These are phyloP conservation scores for Arge pagana DNA, from an alignment of 2,888 invertebrate species.

Conservation along the genomic window DNA sequence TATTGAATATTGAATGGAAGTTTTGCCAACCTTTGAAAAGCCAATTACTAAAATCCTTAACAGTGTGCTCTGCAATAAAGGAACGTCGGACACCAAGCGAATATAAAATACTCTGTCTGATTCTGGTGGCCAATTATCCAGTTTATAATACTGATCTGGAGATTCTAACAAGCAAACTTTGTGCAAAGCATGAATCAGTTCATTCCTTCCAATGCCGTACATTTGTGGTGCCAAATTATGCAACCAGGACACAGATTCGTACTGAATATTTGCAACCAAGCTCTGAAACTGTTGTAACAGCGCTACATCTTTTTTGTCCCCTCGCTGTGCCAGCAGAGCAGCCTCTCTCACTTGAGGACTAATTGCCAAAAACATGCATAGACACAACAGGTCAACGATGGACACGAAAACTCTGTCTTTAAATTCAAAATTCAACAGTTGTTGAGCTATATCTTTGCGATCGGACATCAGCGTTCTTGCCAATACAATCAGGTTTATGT, in stretches of 20 bases:
- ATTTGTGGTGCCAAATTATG: conserved; percentile 78
- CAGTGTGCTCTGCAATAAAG: conserved; percentile 83
- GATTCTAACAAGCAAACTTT: conserved; percentile 80
- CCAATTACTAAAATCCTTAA: conserved; percentile 83
- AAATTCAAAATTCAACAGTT: conserved; percentile 69
- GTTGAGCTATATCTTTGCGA: conserved; percentile 65
- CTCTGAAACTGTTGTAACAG: conserved; percentile 60
- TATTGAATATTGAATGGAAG: too few relatives aligned
- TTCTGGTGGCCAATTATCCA: conserved; percentile 91
- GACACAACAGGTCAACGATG: conserved; percentile 81
- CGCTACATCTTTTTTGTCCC: conserved; percentile 60
- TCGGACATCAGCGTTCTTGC: conserved; percentile 76
- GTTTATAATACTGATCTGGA: conserved; percentile 79
- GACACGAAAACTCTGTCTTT: conserved; percentile 84
- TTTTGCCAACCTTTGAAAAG: conserved; percentile 65
- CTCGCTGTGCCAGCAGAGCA: conserved; percentile 60
- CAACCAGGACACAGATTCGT: conserved; percentile 87
- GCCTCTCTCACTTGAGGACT: conserved; percentile 74
- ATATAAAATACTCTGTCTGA: conserved; percentile 79
- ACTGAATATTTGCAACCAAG: conserved; percentile 68
- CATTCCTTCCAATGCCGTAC: conserved; percentile 72
- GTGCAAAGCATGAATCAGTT: conserved; percentile 77
- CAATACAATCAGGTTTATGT: conserved; percentile 78
- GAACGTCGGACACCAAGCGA: conserved; percentile 85
- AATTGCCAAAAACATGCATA: conserved; percentile 83